Evolutionary conservation across 1,140 invertebrate genomes (phyloP), one percentile per base, ranked within the genome.

Genomic region (Bombus pascuorum): DNA sequence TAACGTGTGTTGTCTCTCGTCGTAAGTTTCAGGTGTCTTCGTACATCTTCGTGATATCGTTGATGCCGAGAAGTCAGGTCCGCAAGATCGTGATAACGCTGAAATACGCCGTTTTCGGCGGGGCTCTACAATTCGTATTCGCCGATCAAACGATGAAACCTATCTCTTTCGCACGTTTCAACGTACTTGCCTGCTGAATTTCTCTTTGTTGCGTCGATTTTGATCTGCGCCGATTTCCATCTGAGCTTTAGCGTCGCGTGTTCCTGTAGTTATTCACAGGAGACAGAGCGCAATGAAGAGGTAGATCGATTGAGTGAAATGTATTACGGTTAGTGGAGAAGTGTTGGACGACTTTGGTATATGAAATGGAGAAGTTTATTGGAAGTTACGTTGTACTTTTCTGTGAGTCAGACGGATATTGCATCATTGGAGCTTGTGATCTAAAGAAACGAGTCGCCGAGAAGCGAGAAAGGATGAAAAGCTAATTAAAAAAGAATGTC

Each of bases 1-100:
- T 88, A 86, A 90, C 87, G 87, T 86, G 84, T 57, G 83, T 70
- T 83, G 84, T 86, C 83, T 85, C 74, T 68, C 87, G 81, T 86
- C 87, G 84, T 85, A 85, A 81, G 70, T 85, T 81, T 85, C 79
- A 85, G 70, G 78, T 74, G 83, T 85, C 83, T 85, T 59, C 57
- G 83, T 85, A 81, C 83, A 81, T 81, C 83, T 66, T 81, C 59
- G 44, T 73, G 84, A 85, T 85, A 85, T 81, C 83, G 57, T 28
- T 85, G 84, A 85, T 85, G 84, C 62, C 78, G 59, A 32, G 84
- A 74, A 78, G 84, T 85, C 84, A 79, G 37, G 18, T 3, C 57
- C 68, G 59, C 44, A 68, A 85, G 84, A 85, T 85, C 79, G 32
- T 68, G 84, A 85, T 85, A 81, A 85, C 59, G 84, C 42, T 85